Conservation (phyloP, 2,888 invertebrate species). For the Drosophila nigritarsus region DNA sequence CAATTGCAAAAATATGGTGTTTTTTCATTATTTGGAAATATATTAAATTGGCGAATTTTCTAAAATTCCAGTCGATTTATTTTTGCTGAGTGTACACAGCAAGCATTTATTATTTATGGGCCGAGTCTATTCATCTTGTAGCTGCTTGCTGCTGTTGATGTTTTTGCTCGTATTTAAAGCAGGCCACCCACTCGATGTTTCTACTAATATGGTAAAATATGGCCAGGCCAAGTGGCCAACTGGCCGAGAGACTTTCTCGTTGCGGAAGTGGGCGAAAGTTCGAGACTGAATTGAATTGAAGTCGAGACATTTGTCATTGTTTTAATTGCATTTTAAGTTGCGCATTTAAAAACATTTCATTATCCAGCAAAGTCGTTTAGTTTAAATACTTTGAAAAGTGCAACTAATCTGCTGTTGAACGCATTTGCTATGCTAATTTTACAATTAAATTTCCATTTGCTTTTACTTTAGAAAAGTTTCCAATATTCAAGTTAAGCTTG, state of each 20-base stretch:
- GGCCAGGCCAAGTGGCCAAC: conserved; percentile 45
- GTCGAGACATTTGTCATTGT: conserved; percentile 45
- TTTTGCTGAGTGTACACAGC: background rate
- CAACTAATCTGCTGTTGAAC: background rate
- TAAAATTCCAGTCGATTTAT: background rate
- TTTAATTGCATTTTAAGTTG: conserved; percentile 55
- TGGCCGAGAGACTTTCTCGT: conserved; percentile 27
- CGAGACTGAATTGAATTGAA: conserved; percentile 8
- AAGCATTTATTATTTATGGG: conserved; percentile 54
- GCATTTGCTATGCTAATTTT: conserved; percentile 8
- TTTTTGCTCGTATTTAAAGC: conserved; percentile 40
- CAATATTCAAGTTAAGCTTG: background rate
- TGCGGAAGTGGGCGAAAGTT: conserved; percentile 67
- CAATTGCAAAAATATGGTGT: too few species aligned
- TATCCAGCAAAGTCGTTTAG: conserved; percentile 10
- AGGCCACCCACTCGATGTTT: conserved; percentile 50
- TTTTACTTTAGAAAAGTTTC: background rate
- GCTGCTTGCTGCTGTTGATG: conserved; percentile 1
- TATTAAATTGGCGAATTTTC: background rate
- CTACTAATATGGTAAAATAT: conserved; percentile 58
- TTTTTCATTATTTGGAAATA: too few species aligned
- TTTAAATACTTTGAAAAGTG: conserved; percentile 15
- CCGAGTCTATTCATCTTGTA: conserved; percentile 54
- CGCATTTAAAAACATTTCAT: conserved; percentile 22
- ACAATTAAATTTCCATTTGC: background rate